phyloP scores from a whole-genome alignment of 92 coral and sea anemone genomes.

The Ricordea florida region DNA sequence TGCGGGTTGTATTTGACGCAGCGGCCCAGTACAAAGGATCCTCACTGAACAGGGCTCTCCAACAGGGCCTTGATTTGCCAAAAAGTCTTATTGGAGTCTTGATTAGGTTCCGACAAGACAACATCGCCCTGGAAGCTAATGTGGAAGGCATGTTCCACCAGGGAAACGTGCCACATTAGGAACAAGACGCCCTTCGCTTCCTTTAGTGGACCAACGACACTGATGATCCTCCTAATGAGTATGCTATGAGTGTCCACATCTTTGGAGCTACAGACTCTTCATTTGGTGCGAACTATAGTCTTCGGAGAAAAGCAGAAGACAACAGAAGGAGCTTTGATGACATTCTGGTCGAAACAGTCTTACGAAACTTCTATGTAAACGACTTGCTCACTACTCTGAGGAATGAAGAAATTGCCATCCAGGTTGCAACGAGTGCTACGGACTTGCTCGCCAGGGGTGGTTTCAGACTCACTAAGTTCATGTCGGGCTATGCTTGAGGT shows the following conservation, averaged over 20 bases:
- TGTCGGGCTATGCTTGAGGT: background rate
- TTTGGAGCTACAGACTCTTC: slow-evolving; percentile 8
- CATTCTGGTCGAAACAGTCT: background rate
- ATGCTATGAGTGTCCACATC: background rate
- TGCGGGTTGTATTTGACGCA: background rate
- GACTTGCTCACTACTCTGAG: background rate
- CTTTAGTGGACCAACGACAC: background rate
- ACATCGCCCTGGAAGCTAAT: background rate
- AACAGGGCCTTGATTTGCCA: slow-evolving; percentile 6
- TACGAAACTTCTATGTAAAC: background rate
- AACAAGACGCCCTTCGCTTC: background rate
- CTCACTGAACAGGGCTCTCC: slow-evolving; percentile 20
- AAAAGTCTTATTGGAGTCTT: slow-evolving; percentile 21
- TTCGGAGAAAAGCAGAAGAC: background rate
- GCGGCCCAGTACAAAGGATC: slow-evolving; percentile 5
- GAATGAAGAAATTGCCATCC: background rate
- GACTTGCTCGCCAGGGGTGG: background rate
- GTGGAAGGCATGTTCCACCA: background rate
- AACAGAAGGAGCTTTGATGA: background rate
- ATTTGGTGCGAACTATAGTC: background rate
- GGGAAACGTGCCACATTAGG: background rate
- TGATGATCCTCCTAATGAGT: background rate
- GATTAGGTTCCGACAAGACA: slow-evolving; percentile 28
- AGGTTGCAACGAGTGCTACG: background rate
- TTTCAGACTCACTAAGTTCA: background rate